Conservation (phyloP, 2,113 vertebrate species). For the Microcebus ravelobensis region DNA sequence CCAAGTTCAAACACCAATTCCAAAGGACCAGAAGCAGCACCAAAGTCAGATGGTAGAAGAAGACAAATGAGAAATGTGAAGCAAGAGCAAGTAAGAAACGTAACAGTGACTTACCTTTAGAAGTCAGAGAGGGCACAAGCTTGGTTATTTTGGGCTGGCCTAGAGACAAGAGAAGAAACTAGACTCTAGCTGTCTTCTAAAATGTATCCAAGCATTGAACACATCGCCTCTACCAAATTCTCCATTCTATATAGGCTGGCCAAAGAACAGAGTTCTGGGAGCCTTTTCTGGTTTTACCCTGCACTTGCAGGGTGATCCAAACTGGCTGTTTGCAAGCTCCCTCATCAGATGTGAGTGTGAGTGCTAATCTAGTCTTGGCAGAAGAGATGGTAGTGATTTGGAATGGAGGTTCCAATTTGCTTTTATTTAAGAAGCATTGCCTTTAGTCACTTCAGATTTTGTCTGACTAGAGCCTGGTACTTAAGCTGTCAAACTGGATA, state of each 20-base stretch:
- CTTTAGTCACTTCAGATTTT: conserved; percentile 55
- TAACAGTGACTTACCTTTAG: background rate
- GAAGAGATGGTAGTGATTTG: conserved; percentile 46
- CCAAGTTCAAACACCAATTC: background rate
- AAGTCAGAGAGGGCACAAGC: background rate
- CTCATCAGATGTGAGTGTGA: background rate
- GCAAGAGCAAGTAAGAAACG: background rate
- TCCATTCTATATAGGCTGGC: background rate
- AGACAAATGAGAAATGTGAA: background rate
- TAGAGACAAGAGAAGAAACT: background rate
- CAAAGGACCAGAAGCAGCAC: background rate
- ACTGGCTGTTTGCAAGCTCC: background rate
- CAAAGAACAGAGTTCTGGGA: background rate
- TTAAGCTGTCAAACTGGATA: conserved; percentile 67
- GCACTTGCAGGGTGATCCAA: background rate
- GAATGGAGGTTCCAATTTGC: conserved; percentile 55
- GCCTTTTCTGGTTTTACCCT: background rate
- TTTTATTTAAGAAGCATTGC: conserved; percentile 63
- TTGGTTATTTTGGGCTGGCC: background rate
- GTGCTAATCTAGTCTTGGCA: background rate
- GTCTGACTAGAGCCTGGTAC: conserved; percentile 48
- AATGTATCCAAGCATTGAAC: background rate
- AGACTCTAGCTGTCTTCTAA: background rate
- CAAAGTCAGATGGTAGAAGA: background rate
- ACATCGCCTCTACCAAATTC: background rate